Conservation (phyloP, 1,140 invertebrate genomes). For the Drosophila pallidifrons region DNA sequence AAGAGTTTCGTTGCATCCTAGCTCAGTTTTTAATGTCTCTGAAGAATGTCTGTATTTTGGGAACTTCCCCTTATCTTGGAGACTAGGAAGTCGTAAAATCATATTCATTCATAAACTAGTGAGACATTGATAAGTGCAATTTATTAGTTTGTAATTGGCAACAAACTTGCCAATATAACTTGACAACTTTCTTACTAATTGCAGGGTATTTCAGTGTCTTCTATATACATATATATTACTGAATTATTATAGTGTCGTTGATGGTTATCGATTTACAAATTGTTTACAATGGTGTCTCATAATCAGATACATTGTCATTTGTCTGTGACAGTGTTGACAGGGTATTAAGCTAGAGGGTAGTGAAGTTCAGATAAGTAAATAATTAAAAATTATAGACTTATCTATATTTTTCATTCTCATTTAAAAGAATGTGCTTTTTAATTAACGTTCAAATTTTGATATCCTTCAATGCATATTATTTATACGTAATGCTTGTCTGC, state of each 20-base stretch:
- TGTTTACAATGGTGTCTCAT: slow-evolving; percentile 35
- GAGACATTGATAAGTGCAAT: slow-evolving; percentile 7
- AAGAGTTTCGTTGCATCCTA: neutral
- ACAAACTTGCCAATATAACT: neutral
- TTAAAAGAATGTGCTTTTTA: too few species aligned
- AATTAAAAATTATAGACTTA: too few species aligned
- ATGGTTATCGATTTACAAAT: slow-evolving; percentile 38
- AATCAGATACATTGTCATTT: slow-evolving; percentile 29
- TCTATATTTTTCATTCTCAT: too few species aligned
- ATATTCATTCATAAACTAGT: slow-evolving; percentile 47
- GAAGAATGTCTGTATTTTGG: neutral
- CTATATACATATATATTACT: neutral
- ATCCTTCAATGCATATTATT: too few species aligned
- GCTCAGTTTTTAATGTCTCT: neutral
- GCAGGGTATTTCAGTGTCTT: slow-evolving; percentile 14
- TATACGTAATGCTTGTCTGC: neutral
- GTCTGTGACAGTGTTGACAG: neutral
- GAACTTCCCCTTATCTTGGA: slow-evolving; percentile 4
- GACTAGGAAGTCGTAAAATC: slow-evolving; percentile 55
- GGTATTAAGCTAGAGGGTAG: slow-evolving; percentile 16
- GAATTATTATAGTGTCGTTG: slow-evolving; percentile 1
- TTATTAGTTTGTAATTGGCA: slow-evolving; percentile 3
- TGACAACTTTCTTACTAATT: neutral
- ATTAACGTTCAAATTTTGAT: too few species aligned
- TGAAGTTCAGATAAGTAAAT: neutral